Evolutionary conservation across 2,888 invertebrate species (phyloP).

Genomic region (Eueremaeus valkanovi): DNA sequence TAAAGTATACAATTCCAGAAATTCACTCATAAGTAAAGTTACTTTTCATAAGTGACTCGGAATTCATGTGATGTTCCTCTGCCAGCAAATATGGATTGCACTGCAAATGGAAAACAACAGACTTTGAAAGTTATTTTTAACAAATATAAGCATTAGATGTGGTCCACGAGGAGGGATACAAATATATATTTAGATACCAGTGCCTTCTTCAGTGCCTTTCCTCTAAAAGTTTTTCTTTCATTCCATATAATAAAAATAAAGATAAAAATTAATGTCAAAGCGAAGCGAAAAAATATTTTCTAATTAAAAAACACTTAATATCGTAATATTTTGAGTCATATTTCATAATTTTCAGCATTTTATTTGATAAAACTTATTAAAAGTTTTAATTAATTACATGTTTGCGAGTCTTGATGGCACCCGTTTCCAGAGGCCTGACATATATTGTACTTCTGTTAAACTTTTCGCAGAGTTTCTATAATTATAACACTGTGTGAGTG

Average conservation of each 20-base stretch:
- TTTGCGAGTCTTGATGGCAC: neutral
- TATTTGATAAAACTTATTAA: too few relatives aligned
- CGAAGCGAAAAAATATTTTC: too few relatives aligned
- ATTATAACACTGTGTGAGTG: neutral
- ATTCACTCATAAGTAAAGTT: conserved; percentile 17
- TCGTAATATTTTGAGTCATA: too few relatives aligned
- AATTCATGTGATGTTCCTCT: conserved; percentile 27
- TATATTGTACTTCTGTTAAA: neutral
- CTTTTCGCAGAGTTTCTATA: neutral
- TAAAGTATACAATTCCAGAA: conserved; percentile 23
- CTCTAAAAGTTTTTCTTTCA: neutral
- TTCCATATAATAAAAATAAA: neutral
- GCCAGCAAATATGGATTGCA: conserved; percentile 32
- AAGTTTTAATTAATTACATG: too few relatives aligned
- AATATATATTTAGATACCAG: conserved; percentile 1
- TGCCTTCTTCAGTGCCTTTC: neutral
- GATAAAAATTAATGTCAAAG: too few relatives aligned
- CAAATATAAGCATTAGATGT: conserved; percentile 14
- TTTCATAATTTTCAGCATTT: too few relatives aligned
- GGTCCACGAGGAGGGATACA: conserved; percentile 24
- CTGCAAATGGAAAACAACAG: conserved; percentile 22
- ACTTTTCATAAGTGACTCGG: neutral
- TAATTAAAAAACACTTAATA: too few relatives aligned
- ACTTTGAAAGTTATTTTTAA: conserved; percentile 21
- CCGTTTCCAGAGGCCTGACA: neutral